Percentiles rank a stretch among this genome's conserved stretches.
These are phyloP conservation scores for Ypsolopha scabrella DNA, from an alignment of 2,888 invertebrate species.

Conservation along the genomic window DNA sequence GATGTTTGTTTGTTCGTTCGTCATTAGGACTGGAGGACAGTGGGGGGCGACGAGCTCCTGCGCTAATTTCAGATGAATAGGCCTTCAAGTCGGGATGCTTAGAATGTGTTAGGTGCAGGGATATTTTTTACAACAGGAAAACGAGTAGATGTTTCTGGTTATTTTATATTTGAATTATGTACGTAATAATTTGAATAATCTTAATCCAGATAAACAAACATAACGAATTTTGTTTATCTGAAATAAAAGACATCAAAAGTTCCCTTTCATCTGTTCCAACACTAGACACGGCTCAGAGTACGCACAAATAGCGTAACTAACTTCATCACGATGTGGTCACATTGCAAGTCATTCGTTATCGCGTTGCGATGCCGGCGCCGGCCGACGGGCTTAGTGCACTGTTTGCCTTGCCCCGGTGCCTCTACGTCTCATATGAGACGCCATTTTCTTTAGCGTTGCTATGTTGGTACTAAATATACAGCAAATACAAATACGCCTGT, in stretches of 20 bases:
- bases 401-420: neutral
- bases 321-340: neutral
- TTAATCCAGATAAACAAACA: no score
- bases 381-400: neutral
- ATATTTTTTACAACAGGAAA: no score
- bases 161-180: no score
- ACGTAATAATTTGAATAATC: no score
- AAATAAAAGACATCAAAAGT: no score
- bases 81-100: neutral
- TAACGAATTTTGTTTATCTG: no score
- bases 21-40: constrained; percentile 50
- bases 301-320: neutral
- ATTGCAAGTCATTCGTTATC: neutral
- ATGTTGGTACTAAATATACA: neutral
- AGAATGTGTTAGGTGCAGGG: neutral
- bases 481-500: no score
- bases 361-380: neutral
- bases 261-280: no score
- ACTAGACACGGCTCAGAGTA: neutral
- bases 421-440: neutral
- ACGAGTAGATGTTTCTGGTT: no score
- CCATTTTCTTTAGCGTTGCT: neutral
- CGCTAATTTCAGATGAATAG: constrained; percentile 42
- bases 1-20: constrained; percentile 54
- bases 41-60: constrained; percentile 30